Conservation (phyloP, 2,113 vertebrate genomes). For the Cynopterus brachyotis region DNA sequence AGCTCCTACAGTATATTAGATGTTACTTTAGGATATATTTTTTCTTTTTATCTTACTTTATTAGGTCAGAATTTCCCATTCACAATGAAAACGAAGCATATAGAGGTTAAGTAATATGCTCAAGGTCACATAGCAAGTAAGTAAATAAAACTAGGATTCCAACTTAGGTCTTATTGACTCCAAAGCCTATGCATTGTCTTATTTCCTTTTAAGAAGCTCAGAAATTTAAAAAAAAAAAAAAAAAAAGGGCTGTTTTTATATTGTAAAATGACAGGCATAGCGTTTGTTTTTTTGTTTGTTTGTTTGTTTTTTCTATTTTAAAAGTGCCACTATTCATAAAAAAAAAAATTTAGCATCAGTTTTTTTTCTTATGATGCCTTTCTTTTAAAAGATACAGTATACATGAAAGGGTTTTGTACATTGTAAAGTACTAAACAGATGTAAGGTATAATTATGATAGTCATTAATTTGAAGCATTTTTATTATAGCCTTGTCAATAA, state of each 20-base stretch:
- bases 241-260: not conserved
- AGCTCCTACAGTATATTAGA: not conserved
- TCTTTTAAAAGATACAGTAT: slow-evolving; percentile 40
- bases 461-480: slow-evolving; percentile 56
- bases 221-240: not conserved
- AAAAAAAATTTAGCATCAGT: slow-evolving; percentile 1
- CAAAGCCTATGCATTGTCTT: not conserved
- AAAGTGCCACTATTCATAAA: not conserved
- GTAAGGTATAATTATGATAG: slow-evolving; percentile 32
- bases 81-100: slow-evolving; percentile 1
- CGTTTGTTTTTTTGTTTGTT: no score
- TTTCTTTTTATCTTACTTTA: not conserved
- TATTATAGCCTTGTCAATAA: slow-evolving; percentile 36
- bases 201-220: not conserved
- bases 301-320: slow-evolving; percentile 29
- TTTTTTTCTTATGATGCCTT: slow-evolving; percentile 19
- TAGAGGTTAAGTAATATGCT: not conserved
- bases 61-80: not conserved
- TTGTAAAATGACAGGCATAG: not conserved
- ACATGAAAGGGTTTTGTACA: not conserved
- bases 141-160: slow-evolving; percentile 23
- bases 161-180: not conserved
- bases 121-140: not conserved
- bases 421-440: slow-evolving; percentile 19
- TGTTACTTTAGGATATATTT: slow-evolving; percentile 9